phyloP scores from a whole-genome alignment of 2,113 vertebrate genomes.

The Ictidomys tridecemlineatus region DNA sequence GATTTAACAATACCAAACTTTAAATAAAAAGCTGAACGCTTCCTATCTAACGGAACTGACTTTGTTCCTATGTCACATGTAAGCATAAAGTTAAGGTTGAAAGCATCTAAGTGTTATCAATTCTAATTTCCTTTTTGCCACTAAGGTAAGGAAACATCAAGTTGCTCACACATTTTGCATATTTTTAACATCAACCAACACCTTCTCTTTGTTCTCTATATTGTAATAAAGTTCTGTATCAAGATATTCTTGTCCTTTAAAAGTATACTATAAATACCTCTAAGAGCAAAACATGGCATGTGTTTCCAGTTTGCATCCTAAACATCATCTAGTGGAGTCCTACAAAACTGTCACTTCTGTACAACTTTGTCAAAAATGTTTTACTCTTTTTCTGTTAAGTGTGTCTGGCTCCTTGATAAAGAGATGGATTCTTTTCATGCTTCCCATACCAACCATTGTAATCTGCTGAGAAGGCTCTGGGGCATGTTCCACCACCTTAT shows the following conservation, averaged over 20 bases:
- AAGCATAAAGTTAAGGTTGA: constrained; percentile 41
- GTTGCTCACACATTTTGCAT: background rate
- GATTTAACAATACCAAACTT: constrained; percentile 80
- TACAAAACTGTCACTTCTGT: background rate
- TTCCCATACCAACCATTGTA: background rate
- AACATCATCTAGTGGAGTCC: background rate
- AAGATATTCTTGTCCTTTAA: background rate
- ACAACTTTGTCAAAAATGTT: background rate
- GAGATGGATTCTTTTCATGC: background rate
- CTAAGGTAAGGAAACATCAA: background rate
- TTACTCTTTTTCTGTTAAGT: constrained; percentile 22
- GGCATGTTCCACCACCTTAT: background rate
- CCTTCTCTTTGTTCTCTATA: background rate
- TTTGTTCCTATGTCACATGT: constrained; percentile 3
- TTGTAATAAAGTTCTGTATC: background rate
- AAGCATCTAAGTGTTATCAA: constrained; percentile 33
- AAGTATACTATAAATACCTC: background rate
- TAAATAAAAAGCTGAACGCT: constrained; percentile 65
- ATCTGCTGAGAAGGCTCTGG: constrained; percentile 26
- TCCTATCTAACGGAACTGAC: background rate
- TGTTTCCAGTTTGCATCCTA: background rate
- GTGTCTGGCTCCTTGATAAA: constrained; percentile 48
- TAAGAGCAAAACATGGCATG: background rate
- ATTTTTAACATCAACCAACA: background rate
- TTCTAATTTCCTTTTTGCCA: constrained; percentile 42